phyloP scores from a whole-genome alignment of 92 coral and sea anemone species.

The Plumapathes pennacea region DNA sequence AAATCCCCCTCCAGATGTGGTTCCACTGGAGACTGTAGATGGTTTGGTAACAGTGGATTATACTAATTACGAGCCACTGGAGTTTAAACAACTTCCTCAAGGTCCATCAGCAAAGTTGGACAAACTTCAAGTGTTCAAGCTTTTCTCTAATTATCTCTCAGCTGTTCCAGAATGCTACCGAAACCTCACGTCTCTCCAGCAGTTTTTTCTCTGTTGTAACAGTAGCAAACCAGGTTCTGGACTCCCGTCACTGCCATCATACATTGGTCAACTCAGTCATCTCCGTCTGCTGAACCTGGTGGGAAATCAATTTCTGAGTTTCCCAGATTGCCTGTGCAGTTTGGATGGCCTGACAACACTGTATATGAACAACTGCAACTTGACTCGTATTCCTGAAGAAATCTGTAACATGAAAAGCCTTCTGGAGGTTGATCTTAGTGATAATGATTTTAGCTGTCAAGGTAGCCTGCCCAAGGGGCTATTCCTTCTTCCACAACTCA shows the following conservation, averaged over 20 bases:
- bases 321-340: slow-evolving; percentile 68
- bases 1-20: slow-evolving; percentile 29
- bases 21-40: slow-evolving; percentile 36
- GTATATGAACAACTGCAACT: slow-evolving; percentile 64
- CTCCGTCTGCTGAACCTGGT: slow-evolving; percentile 62
- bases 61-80: slow-evolving; percentile 58
- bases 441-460: slow-evolving; percentile 41
- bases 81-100: slow-evolving; percentile 40
- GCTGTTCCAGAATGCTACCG: slow-evolving; percentile 58
- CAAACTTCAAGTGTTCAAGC: slow-evolving; percentile 62
- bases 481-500: slow-evolving; percentile 55
- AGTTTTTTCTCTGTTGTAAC: slow-evolving; percentile 59
- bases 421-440: slow-evolving; percentile 69
- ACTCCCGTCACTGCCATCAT: slow-evolving; percentile 47
- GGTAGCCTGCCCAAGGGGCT: slow-evolving; percentile 58
- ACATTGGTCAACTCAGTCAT: slow-evolving; percentile 35
- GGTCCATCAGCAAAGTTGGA: slow-evolving; percentile 20
- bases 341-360: slow-evolving; percentile 59
- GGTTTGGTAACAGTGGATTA: slow-evolving; percentile 66
- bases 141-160: slow-evolving; percentile 64
- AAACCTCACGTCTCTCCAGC: slow-evolving; percentile 37
- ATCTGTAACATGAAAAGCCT: slow-evolving; percentile 45
- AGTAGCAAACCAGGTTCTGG: slow-evolving; percentile 40
- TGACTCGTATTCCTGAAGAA: slow-evolving; percentile 60
- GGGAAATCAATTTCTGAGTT: slow-evolving; percentile 59